phyloP scores from a whole-genome alignment of 2,113 vertebrate genomes.

The Danionella cerebrum region DNA sequence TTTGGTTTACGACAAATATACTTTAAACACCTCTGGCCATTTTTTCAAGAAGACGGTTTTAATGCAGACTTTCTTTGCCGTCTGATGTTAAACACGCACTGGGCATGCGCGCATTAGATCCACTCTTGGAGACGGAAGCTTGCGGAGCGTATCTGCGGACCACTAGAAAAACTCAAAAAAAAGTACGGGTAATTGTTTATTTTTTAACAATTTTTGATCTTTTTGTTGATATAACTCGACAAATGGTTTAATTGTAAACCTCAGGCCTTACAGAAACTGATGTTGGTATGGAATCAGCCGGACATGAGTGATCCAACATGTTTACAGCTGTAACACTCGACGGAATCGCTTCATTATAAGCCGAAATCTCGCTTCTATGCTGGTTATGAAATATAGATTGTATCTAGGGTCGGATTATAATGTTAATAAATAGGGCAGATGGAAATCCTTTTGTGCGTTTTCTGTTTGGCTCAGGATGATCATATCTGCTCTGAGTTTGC shows the following conservation, averaged over 20 bases:
- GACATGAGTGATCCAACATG: not conserved
- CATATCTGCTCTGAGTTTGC: not conserved
- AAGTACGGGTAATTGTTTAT: not conserved
- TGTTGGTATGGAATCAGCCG: not conserved
- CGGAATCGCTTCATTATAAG: not conserved
- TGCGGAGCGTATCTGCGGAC: constrained; percentile 13
- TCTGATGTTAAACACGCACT: not conserved
- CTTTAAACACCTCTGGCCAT: no score
- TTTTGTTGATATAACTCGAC: not conserved
- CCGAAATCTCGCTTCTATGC: not conserved
- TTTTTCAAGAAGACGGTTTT: no score
- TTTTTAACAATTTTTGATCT: not conserved
- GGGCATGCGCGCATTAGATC: constrained; percentile 54
- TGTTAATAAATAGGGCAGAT: not conserved
- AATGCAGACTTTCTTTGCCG: not conserved
- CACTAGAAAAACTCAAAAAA: not conserved
- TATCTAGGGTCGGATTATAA: not conserved
- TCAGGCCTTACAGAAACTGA: not conserved
- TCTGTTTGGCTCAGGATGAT: not conserved
- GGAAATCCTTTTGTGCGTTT: constrained; percentile 14
- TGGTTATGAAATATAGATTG: not conserved
- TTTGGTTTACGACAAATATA: no score
- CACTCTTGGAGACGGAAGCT: constrained; percentile 44
- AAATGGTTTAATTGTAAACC: not conserved
- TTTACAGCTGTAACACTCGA: constrained; percentile 9